Evolutionary conservation across 2,888 invertebrate genomes (phyloP), one percentile per base, ranked within the genome.

Genomic region (Chymomyza fuscimana): DNA sequence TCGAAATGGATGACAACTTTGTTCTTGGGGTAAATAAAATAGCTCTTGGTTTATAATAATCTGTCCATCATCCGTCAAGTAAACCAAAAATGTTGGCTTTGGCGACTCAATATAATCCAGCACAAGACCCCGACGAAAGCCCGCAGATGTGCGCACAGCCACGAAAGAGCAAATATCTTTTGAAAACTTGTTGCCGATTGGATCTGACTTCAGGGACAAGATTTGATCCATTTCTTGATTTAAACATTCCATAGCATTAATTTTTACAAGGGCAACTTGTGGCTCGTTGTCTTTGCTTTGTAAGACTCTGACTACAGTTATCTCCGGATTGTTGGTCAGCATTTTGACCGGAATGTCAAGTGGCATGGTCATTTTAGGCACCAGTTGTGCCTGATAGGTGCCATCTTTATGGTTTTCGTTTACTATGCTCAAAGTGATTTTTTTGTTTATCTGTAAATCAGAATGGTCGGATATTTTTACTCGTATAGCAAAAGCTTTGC

Each of bases 51-150:
- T 52, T 5, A 86, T 29, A 0, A 75, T 67, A 2, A 87, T 58
- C 9, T 74, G 58, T 0, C 84, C 87, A 32, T 83, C 81, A 10
- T 85, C 84, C 62, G 86, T 71, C 61, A 83, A 74, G 25, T 87
- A 85, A 12, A 85, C 74, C 61, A 85, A 54, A 16, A 51, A 78
- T 22, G 22, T 72, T 2, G 59, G 61, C 5, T 22, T 12, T 0
- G 73, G 65, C 12, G 69, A 2, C 12, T 69, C 56, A 0, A 83
- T 64, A 4, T 32, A 71, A 58, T 81, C 84, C 0, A 85, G 32
- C 32, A 85, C 16, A 7, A 78, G 29, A 5, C 73, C 86, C 1
- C 84, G 83, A 0, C 84, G 76, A 64, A 62, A 85, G 29, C 76
- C 84, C 0, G 58, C 1, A 0, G 72, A 16, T 4, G 67, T 78